Evolutionary conservation across 2,797 vertebrate genomes (phyloP), one percentile per base, ranked within the genome.

Genomic region (Molossus molossus): DNA sequence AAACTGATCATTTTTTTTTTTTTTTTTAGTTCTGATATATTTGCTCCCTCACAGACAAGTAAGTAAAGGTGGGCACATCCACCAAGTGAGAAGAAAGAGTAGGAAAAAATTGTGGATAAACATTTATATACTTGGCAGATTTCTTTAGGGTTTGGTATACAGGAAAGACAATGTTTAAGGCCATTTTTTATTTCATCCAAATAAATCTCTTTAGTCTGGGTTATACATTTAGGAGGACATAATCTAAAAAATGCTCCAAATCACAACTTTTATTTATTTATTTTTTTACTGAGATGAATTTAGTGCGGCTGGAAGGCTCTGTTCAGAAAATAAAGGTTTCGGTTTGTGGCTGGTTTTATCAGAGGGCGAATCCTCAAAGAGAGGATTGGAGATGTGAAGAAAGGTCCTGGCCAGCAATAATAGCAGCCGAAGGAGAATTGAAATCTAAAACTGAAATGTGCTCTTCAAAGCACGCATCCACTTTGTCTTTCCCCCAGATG

Each of bases 281-380:
- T 33, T 33, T 80, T 88, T 65, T 91, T 25, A 72, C 64, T 73
- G 14, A 84, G 58, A 89, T 87, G 17, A 53, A 50, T 94, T 89
- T 89, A 87, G 65, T 69, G 50, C 84, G 65, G 15, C 75, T 79
- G 45, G 79, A 53, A 89, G 64, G 25, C 60, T 95, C 33, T 96
- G 50, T 48, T 77, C 33, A 81, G 94, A 72, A 94, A 95, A 92
- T 67, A 80, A 92, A 93, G 64, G 8, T 94, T 84, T 94, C 70
- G 94, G 84, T 82, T 72, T 64, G 64, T 93, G 72, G 27, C 33
- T 70, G 57, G 37, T 77, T 96, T 91, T 95, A 95, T 97, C 94
- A 94, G 48, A 90, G 18, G 27, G 27, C 12, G 33, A 3, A 2
- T 95, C 60, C 55, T 57, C 29, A 13, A 21, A 77, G 53, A 67